These are phyloP conservation scores for Antechinus stuartii DNA, from an alignment of 2,113 vertebrate genomes.

Conservation along the genomic window DNA sequence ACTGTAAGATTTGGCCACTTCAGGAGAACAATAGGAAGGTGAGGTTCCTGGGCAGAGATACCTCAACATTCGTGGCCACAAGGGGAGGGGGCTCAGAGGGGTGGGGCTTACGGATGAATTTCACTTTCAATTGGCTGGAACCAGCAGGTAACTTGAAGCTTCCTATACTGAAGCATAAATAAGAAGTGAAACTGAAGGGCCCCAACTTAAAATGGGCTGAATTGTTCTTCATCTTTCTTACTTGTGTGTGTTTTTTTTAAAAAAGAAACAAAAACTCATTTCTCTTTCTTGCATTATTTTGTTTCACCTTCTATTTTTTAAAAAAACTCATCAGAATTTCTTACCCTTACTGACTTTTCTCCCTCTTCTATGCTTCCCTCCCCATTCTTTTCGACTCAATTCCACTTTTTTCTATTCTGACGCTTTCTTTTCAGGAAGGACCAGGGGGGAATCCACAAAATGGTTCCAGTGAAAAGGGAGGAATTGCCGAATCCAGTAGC, in stretches of 20 bases:
- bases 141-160: slow-evolving; percentile 74
- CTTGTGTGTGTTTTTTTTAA: background rate
- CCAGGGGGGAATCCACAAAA: background rate
- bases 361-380: background rate
- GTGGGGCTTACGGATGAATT: slow-evolving; percentile 61
- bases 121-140: slow-evolving; percentile 78
- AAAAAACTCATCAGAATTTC: background rate
- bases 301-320: slow-evolving; percentile 24
- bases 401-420: background rate
- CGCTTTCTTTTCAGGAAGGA: slow-evolving; percentile 23
- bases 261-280: slow-evolving; percentile 45
- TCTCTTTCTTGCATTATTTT: slow-evolving; percentile 61
- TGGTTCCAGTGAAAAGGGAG: background rate
- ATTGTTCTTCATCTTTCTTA: slow-evolving; percentile 23
- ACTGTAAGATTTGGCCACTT: background rate
- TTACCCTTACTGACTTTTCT: background rate
- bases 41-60: slow-evolving; percentile 15
- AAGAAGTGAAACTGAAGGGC: slow-evolving; percentile 75
- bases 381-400: background rate
- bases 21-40: slow-evolving; percentile 34
- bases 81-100: slow-evolving; percentile 57
- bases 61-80: background rate
- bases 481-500: background rate
- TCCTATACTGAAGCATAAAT: slow-evolving; percentile 77
- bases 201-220: slow-evolving; percentile 80